These are phyloP conservation scores for Pachyuromys duprasi DNA, from an alignment of 2,797 vertebrate species.

Conservation along the genomic window DNA sequence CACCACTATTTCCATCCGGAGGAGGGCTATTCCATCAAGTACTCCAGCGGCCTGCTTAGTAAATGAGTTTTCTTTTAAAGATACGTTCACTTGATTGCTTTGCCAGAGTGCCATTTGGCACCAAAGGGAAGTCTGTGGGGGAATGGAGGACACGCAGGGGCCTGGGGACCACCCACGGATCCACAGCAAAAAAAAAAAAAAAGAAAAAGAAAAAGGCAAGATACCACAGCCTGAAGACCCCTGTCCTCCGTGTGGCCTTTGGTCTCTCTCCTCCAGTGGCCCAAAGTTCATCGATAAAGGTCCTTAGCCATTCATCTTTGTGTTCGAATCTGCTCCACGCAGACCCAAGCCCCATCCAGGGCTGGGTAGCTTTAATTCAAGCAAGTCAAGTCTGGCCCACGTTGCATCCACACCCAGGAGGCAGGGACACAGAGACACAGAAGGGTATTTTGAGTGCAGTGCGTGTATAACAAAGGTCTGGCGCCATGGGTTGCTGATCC, in stretches of 20 bases:
- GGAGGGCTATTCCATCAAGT: constrained; percentile 55
- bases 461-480: neutral
- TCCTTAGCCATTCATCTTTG: neutral
- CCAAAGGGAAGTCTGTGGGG: neutral
- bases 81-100: constrained; percentile 44
- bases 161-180: neutral
- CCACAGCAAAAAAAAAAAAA: neutral
- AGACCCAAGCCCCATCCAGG: rapidly evolving
- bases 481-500: neutral
- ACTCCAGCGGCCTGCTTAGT: constrained; percentile 63
- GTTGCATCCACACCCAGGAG: neutral
- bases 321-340: rapidly evolving
- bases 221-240: neutral
- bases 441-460: rapidly evolving
- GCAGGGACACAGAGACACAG: no score
- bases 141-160: neutral
- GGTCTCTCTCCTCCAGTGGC: neutral
- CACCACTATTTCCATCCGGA: constrained; percentile 60
- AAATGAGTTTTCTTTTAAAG: constrained; percentile 75
- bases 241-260: neutral
- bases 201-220: neutral
- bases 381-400: rapidly evolving
- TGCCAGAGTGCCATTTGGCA: neutral
- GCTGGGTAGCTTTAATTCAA: neutral
- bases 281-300: neutral